A percentile compares a stretch with the other conserved stretches of the same genome.
Evolutionary conservation across 1,140 invertebrate species (phyloP).

Genomic region (Papilio polyxenes): DNA sequence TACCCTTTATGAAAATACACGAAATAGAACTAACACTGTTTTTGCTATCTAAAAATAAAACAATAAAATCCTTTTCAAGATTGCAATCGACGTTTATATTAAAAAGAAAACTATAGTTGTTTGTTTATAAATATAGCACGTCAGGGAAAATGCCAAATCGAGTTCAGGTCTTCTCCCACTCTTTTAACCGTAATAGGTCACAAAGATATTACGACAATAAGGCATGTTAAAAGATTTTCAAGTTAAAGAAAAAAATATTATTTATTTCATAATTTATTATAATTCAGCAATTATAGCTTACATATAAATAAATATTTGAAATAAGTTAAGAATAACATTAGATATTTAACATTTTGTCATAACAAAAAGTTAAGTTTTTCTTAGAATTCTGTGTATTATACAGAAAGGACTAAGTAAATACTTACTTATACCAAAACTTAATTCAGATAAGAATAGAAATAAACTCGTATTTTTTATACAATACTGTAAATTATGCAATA

Average conservation of each 20-base stretch:
- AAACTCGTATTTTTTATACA: neutral
- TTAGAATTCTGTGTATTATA: neutral
- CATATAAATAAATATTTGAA: constrained; percentile 9
- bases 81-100: too few species aligned
- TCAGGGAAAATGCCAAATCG: too few species aligned
- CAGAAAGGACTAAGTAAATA: neutral
- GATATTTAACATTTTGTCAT: neutral
- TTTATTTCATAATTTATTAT: neutral
- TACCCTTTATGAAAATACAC: neutral
- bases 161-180: too few species aligned
- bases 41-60: neutral
- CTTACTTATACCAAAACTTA: neutral
- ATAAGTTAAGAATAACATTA: neutral
- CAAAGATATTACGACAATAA: neutral
- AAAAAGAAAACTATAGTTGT: too few species aligned
- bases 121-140: too few species aligned
- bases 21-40: neutral
- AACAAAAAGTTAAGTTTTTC: neutral
- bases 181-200: neutral
- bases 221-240: neutral
- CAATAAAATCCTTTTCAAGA: neutral
- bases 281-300: neutral
- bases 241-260: neutral
- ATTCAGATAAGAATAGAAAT: neutral
- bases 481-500: neutral